Evolutionary conservation across 2,888 invertebrate genomes (phyloP), one percentile per base, ranked within the genome.

Genomic region (Drosophila paranaensis): DNA sequence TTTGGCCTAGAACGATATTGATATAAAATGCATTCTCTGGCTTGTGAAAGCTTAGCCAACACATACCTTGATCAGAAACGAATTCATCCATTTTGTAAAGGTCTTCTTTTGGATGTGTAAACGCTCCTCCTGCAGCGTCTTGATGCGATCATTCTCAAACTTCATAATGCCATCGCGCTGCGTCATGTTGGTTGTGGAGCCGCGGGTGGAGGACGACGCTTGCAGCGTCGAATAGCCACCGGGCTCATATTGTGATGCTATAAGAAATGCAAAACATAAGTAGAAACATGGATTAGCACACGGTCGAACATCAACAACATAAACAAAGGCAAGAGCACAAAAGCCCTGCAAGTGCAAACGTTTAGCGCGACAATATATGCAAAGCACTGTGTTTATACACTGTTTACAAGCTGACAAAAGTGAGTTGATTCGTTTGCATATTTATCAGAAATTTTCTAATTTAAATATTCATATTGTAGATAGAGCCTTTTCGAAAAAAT

Each of bases 81-180:
- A 98, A 94, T 98, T 98, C 96, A 98, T 97, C 98, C 98, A 98
- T 97, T 99, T 99, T 88, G 99, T 99, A 94, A 99, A 99, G 37
- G 99, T 99, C 94, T 99, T 99, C 95, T 99, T 99, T 94, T 99
- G 99, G 86, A 99, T 99, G 93, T 98, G 97, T 79, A 99, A 94
- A 67, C 99, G 96, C 94, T 99, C 99, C 93, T 99, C 98, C 93
- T 99, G 98, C 92, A 99, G 95, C 92, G 97, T 97, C 94, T 97
- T 96, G 92, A 99, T 99, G 82, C 98, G 96, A 92, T 97, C 97
- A 94, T 97, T 97, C 95, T 99, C 98, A 94, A 98, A 99, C 93
- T 97, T 97, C 92, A 97, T 95, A 89, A 97, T 97, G 93, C 97
- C 97, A 93, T 97, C 97, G 71, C 97, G 94, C 93, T 97, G 97